These are phyloP conservation scores for Hydrolagus colliei DNA, from an alignment of 2,797 vertebrate genomes.

Conservation along the genomic window DNA sequence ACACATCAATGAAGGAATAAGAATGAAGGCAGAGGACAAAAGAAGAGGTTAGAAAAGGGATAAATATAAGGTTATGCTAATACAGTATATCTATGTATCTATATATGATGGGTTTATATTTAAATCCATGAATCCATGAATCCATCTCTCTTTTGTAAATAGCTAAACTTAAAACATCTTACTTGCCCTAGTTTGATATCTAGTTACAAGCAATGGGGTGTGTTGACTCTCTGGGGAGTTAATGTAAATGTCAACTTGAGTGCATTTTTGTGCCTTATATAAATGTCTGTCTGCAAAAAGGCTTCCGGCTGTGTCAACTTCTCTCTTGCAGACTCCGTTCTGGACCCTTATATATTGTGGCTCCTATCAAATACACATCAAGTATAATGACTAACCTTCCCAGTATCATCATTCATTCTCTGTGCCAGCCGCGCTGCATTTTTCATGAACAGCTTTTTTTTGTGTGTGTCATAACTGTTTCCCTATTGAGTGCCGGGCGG, in stretches of 20 bases:
- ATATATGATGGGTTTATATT: too few relatives aligned
- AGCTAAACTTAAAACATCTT: slow-evolving; percentile 19
- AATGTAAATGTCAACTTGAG: slow-evolving; percentile 27
- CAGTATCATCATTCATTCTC: slow-evolving; percentile 31
- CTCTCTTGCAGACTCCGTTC: slow-evolving; percentile 5
- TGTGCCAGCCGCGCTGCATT: slow-evolving; percentile 14
- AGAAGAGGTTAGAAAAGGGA: not conserved
- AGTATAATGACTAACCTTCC: slow-evolving; percentile 25
- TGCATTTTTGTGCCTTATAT: slow-evolving; percentile 23
- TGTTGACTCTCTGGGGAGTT: slow-evolving; percentile 27
- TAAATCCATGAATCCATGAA: not conserved
- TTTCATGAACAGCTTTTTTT: slow-evolving; percentile 23
- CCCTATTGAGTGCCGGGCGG: not conserved
- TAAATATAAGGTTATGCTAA: not conserved
- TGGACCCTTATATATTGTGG: slow-evolving; percentile 26
- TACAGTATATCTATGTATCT: not conserved
- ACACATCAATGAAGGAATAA: not conserved
- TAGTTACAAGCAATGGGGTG: slow-evolving; percentile 6
- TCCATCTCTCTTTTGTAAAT: not conserved
- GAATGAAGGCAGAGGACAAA: not conserved
- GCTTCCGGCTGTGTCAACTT: slow-evolving; percentile 15
- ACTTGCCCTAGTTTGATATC: slow-evolving; percentile 22
- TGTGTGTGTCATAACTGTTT: slow-evolving; percentile 1
- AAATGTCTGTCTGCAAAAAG: slow-evolving; percentile 26
- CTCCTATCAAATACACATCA: slow-evolving; percentile 31